A percentile compares a stretch with the other conserved stretches of the same genome.
Evolutionary conservation across 2,797 vertebrate species (phyloP).

Genomic region (Siniperca undulata): DNA sequence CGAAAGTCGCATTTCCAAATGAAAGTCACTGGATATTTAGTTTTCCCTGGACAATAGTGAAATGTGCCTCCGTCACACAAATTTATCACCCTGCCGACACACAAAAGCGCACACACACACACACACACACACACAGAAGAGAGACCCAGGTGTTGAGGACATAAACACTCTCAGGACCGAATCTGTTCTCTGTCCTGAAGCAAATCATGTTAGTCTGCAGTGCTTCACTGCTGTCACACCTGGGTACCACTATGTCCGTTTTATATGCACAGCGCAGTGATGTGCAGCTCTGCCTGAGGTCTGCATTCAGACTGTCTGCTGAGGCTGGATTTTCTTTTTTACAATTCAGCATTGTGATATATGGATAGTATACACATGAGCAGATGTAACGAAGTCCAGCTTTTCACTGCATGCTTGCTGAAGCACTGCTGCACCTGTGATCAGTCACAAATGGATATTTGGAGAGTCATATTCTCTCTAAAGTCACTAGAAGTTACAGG

Average conservation of each 20-base stretch:
- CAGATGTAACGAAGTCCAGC: neutral
- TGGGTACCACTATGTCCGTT: conserved; percentile 38
- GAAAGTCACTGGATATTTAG: neutral
- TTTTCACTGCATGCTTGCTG: neutral
- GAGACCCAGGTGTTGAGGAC: conserved; percentile 58
- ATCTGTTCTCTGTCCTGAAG: conserved; percentile 43
- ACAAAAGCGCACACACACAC: neutral
- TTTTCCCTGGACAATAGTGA: neutral
- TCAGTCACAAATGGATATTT: neutral
- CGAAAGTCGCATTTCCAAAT: too few species aligned
- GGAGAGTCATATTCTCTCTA: neutral
- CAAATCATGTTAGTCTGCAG: conserved; percentile 41
- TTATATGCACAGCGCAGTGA: conserved; percentile 6
- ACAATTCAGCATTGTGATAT: conserved; percentile 11
- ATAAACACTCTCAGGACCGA: conserved; percentile 35
- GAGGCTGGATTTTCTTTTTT: neutral
- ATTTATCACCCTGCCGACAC: conserved; percentile 6
- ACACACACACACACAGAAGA: neutral
- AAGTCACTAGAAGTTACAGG: neutral
- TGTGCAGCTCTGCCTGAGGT: conserved; percentile 16
- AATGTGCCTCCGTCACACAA: neutral
- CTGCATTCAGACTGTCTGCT: conserved; percentile 21
- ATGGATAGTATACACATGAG: neutral
- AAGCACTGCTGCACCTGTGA: neutral
- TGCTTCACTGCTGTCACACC: conserved; percentile 52